These are phyloP conservation scores for Stercorarius parasiticus DNA, from an alignment of 2,113 vertebrate genomes.

Conservation along the genomic window DNA sequence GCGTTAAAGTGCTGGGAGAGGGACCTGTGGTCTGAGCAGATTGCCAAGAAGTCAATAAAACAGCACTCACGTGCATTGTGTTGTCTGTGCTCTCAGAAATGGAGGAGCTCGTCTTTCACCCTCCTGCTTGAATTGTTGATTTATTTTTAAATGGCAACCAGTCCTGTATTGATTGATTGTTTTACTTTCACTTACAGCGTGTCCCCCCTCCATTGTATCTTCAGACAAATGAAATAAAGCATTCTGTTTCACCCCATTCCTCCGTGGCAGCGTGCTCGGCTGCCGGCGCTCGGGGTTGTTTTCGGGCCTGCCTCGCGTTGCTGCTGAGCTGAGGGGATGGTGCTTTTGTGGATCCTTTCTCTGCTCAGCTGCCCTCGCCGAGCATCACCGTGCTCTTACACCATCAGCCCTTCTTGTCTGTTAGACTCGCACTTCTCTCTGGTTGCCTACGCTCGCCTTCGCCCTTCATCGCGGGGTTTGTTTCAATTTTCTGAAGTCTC, in stretches of 20 bases:
- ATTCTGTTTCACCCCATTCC: background rate
- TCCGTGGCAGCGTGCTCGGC: background rate
- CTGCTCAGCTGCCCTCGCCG: background rate
- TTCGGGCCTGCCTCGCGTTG: background rate
- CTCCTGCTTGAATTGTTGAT: background rate
- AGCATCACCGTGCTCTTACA: background rate
- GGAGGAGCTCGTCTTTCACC: background rate
- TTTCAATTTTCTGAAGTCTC: background rate
- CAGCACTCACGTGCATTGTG: background rate
- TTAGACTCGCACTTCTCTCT: accelerated
- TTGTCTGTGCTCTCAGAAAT: background rate
- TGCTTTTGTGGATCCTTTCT: background rate
- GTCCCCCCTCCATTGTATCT: background rate
- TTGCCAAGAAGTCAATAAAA: background rate
- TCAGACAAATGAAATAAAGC: background rate
- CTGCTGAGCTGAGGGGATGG: background rate
- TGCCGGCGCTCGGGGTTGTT: accelerated
- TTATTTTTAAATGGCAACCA: background rate
- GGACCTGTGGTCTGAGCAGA: background rate
- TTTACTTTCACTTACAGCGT: background rate
- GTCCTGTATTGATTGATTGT: background rate
- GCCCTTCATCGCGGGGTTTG: accelerated
- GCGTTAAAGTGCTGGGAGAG: background rate
- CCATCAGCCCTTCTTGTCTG: accelerated
- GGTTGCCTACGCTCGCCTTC: background rate